These are phyloP conservation scores for Rhyacichthys aspro DNA, from an alignment of 2,797 vertebrate species.

Conservation along the genomic window DNA sequence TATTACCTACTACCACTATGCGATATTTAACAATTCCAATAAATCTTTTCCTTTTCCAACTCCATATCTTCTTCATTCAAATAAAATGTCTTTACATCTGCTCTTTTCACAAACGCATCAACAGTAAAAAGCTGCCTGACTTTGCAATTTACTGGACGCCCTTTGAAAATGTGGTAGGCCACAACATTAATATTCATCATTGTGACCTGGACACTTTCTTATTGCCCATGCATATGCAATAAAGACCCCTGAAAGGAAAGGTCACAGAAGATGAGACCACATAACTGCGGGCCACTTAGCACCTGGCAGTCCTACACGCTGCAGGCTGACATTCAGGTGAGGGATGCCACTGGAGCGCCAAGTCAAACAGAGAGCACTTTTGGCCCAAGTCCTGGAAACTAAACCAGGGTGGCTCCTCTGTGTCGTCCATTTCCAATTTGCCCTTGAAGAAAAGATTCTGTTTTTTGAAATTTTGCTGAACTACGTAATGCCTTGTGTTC, in stretches of 20 bases:
- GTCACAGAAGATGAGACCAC: constrained; percentile 53
- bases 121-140: constrained; percentile 18
- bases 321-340: constrained; percentile 56
- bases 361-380: constrained; percentile 32
- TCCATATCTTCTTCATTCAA: constrained; percentile 5
- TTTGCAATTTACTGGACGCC: constrained; percentile 22
- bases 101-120: constrained; percentile 4
- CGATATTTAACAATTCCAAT: constrained; percentile 20
- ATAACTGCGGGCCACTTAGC: constrained; percentile 52
- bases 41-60: constrained; percentile 1
- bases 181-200: constrained; percentile 61
- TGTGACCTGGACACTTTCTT: constrained; percentile 51
- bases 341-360: constrained; percentile 22
- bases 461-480: too few relatives aligned
- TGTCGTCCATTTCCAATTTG: too few relatives aligned
- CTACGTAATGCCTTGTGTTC: too few relatives aligned
- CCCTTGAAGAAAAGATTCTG: too few relatives aligned
- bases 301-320: constrained; percentile 23
- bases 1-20: neutral
- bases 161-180: constrained; percentile 52
- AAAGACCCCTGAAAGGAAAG: constrained; percentile 57
- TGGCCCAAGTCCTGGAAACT: constrained; percentile 12
- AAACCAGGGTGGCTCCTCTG: neutral
- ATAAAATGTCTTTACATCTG: constrained; percentile 17
- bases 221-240: constrained; percentile 67